Evolutionary conservation across 2,888 invertebrate species (phyloP).

Genomic region (Trichogramma dendrolimi): DNA sequence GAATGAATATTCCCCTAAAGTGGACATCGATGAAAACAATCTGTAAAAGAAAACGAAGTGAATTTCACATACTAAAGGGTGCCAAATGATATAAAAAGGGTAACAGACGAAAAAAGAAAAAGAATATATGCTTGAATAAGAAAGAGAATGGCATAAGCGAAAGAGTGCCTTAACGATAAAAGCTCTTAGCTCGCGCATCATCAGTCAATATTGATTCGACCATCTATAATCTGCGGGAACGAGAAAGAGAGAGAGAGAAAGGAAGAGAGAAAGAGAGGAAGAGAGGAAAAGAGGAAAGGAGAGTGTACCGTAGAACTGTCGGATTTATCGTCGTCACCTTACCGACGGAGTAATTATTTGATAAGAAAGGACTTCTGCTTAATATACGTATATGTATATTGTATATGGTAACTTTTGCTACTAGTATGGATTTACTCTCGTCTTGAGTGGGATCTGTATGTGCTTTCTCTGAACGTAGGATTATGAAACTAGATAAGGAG

Average conservation of each 20-base stretch:
- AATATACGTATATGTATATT: too few species aligned
- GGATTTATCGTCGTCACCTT: slow-evolving; percentile 6
- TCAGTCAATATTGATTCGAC: slow-evolving; percentile 52
- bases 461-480: too few species aligned
- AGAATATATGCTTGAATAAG: neutral
- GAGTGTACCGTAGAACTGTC: neutral
- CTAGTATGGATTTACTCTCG: too few species aligned
- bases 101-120: too few species aligned
- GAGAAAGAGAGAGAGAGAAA: neutral
- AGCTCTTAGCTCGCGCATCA: slow-evolving; percentile 42
- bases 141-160: neutral
- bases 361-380: slow-evolving; percentile 9
- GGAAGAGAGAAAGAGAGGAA: neutral
- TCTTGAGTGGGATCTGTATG: too few species aligned
- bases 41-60: too few species aligned
- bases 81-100: too few species aligned
- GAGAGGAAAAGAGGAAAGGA: neutral
- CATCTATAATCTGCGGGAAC: slow-evolving; percentile 48
- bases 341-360: slow-evolving; percentile 26
- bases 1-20: too few species aligned
- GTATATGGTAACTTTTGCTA: too few species aligned
- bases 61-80: too few species aligned
- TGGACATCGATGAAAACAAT: too few species aligned
- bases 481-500: neutral
- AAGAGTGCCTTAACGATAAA: slow-evolving; percentile 40